phyloP scores from a whole-genome alignment of 2,888 invertebrate species.

The Drosophila lacicola region DNA sequence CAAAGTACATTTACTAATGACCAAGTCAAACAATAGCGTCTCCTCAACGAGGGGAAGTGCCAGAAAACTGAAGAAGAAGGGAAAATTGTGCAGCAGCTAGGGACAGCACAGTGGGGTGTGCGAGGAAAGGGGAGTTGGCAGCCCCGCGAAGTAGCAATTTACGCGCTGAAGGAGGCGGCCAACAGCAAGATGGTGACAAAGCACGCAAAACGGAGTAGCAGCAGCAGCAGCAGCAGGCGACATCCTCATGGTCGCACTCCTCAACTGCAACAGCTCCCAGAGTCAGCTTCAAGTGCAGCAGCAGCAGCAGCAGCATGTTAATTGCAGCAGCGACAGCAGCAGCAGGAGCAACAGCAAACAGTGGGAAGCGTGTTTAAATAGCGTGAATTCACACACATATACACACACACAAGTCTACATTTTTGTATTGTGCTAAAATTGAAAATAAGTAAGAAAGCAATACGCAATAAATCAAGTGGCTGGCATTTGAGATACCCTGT shows the following conservation, averaged over 20 bases:
- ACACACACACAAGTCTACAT: conserved; percentile 19
- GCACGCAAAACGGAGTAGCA: conserved; percentile 56
- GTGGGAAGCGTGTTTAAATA: conserved; percentile 70
- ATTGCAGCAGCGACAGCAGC: conserved; percentile 47
- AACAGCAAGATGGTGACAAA: conserved; percentile 70
- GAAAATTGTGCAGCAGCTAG: conserved; percentile 43
- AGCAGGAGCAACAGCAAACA: conserved; percentile 64
- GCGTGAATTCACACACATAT: conserved; percentile 63
- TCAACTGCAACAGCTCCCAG: conserved; percentile 20
- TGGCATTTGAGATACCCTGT: conserved; percentile 23
- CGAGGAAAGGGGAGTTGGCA: not conserved
- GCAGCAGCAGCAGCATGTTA: conserved; percentile 54
- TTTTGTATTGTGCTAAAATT: conserved; percentile 58
- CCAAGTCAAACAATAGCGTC: conserved; percentile 77
- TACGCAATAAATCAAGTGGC: not conserved
- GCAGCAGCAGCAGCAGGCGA: conserved; percentile 27
- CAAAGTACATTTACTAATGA: conserved; percentile 81
- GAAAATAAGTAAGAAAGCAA: conserved; percentile 49
- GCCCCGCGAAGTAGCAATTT: conserved; percentile 77
- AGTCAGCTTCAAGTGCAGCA: conserved; percentile 57
- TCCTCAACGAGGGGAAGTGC: conserved; percentile 33
- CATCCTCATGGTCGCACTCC: conserved; percentile 22
- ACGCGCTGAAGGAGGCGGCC: conserved; percentile 65
- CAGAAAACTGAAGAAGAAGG: conserved; percentile 60
- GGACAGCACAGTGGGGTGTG: not conserved